phyloP scores from a whole-genome alignment of 2,797 vertebrate species.

The Scarus forsteni region DNA sequence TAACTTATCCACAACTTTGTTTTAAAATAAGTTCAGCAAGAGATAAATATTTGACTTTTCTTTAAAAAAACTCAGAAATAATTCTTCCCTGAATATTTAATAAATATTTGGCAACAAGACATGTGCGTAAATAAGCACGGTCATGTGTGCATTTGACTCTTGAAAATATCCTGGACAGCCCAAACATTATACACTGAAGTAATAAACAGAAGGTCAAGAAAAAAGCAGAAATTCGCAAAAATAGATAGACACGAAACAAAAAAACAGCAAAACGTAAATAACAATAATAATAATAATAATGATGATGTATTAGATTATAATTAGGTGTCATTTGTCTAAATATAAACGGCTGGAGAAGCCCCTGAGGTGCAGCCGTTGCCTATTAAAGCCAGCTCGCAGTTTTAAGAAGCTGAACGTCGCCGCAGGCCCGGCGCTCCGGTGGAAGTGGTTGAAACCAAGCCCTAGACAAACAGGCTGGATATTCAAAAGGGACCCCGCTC shows the following conservation, averaged over 20 bases:
- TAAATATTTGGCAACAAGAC: not conserved
- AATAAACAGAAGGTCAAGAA: too few species aligned
- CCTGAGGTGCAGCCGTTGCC: conserved; percentile 50
- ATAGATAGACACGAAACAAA: not conserved
- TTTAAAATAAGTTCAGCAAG: not conserved
- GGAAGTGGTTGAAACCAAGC: conserved; percentile 71
- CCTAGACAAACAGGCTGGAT: conserved; percentile 68
- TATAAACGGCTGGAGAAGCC: conserved; percentile 23
- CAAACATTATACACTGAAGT: too few species aligned
- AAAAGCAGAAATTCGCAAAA: too few species aligned
- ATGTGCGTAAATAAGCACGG: conserved; percentile 23
- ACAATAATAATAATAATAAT: conserved; percentile 34
- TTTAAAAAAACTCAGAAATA: not conserved
- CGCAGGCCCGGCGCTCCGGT: conserved; percentile 57
- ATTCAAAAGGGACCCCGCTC: conserved; percentile 67
- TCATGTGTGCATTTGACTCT: not conserved
- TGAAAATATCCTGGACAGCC: not conserved
- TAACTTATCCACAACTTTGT: conserved; percentile 14
- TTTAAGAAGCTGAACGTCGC: conserved; percentile 56
- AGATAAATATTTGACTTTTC: conserved; percentile 3
- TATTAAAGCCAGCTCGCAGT: conserved; percentile 59
- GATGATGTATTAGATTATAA: conserved; percentile 19
- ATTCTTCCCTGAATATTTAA: not conserved
- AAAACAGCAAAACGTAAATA: not conserved
- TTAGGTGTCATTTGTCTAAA: conserved; percentile 22